Evolutionary conservation across 2,113 vertebrate species (phyloP).

Genomic region (Gallinago paraguaiae): DNA sequence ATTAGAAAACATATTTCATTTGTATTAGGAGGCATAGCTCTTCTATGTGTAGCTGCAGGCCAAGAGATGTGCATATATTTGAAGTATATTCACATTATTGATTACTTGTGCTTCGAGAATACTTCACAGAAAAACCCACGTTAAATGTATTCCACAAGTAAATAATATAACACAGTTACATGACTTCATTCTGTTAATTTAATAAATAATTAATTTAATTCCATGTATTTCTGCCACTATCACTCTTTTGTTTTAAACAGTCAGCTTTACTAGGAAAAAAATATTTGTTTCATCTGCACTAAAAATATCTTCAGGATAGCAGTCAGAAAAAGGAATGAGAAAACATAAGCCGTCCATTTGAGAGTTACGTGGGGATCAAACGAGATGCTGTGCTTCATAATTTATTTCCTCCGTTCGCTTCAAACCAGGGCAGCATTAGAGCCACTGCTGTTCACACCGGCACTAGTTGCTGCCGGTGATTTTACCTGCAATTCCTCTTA

Average conservation of each 20-base stretch:
- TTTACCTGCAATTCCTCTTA: background rate
- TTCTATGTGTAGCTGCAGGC: slow-evolving; percentile 29
- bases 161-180: slow-evolving; percentile 21
- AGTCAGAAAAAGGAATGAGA: background rate
- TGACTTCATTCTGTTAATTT: background rate
- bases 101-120: background rate
- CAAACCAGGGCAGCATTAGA: accelerated
- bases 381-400: background rate
- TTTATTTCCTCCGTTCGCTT: background rate
- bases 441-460: background rate
- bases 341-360: background rate
- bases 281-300: background rate
- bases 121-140: background rate
- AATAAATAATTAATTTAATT: slow-evolving; percentile 17
- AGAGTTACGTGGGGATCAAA: accelerated
- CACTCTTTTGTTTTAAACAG: background rate
- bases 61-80: background rate
- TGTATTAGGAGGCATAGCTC: background rate
- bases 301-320: background rate
- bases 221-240: background rate
- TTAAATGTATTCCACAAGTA: slow-evolving; percentile 41
- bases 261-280: background rate
- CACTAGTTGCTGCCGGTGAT: background rate
- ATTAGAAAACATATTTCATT: slow-evolving; percentile 6
- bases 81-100: background rate